Percentiles rank a stretch among this genome's conserved stretches.
phyloP scores from a whole-genome alignment of 2,888 invertebrate species.

The Tridacna crocea region DNA sequence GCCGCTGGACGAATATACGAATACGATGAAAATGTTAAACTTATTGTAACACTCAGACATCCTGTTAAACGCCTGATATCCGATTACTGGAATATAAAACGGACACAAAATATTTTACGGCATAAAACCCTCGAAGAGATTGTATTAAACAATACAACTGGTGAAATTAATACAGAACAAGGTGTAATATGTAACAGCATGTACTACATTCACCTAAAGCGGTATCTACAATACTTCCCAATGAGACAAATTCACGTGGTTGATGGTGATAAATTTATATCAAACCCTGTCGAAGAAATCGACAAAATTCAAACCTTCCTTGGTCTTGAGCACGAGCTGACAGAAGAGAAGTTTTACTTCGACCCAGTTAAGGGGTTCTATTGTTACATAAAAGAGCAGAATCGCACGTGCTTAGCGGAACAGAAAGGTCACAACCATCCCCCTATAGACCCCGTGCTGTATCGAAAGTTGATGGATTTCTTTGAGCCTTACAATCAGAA shows the following conservation, averaged over 20 bases:
- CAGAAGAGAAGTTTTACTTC: not conserved
- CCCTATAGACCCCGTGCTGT: not conserved
- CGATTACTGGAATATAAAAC: conserved; percentile 1
- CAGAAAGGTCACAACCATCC: not conserved
- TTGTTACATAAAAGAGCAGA: not conserved
- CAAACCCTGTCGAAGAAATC: not conserved
- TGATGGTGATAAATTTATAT: not conserved
- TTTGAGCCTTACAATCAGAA: not conserved
- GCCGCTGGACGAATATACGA: not conserved
- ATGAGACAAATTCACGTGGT: not conserved
- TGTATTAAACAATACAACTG: not conserved
- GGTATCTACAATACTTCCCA: not conserved
- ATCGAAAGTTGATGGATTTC: conserved; percentile 3
- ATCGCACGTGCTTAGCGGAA: not conserved
- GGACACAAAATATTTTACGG: not conserved
- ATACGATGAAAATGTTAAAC: not conserved
- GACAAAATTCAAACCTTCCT: not conserved
- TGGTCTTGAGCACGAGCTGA: conserved; percentile 3
- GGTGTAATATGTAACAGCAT: not conserved
- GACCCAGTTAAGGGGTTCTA: conserved; percentile 1
- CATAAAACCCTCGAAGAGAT: not conserved
- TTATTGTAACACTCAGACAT: not conserved
- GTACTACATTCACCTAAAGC: not conserved
- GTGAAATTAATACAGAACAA: not conserved
- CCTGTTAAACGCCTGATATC: not conserved